phyloP scores from a whole-genome alignment of 1,140 invertebrate genomes.

The Magallana angulata region DNA sequence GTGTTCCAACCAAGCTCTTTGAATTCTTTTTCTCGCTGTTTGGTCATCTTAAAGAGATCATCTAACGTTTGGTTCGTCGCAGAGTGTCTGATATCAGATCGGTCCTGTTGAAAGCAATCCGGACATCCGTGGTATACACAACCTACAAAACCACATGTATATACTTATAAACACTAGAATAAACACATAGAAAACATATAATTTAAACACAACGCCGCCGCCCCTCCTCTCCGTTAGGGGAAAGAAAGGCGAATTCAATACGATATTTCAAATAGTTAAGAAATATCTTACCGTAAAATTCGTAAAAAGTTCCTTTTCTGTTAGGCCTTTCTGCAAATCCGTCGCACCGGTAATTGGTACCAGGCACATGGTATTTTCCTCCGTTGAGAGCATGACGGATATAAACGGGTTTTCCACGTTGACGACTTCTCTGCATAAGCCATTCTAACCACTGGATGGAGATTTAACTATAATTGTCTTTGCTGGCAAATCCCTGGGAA shows the following conservation, averaged over 20 bases:
- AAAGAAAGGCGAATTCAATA: conserved; percentile 30
- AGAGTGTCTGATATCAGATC: conserved; percentile 12
- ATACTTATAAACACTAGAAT: background rate
- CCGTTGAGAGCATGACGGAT: conserved; percentile 54
- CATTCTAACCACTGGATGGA: conserved; percentile 56
- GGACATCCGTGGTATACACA: conserved; percentile 46
- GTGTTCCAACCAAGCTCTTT: conserved; percentile 48
- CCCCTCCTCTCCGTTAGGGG: conserved; percentile 1
- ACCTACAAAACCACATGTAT: background rate
- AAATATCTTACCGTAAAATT: conserved; percentile 47
- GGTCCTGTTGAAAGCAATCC: conserved; percentile 26
- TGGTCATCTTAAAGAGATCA: conserved; percentile 33
- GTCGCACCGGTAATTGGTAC: conserved; percentile 47
- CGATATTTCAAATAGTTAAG: background rate
- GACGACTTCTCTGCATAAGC: conserved; percentile 41
- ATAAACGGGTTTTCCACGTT: background rate
- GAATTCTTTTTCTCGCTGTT: conserved; percentile 21
- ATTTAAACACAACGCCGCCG: conserved; percentile 23
- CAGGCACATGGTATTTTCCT: conserved; percentile 40
- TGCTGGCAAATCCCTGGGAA: conserved; percentile 39
- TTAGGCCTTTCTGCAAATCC: conserved; percentile 20
- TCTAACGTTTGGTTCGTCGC: conserved; percentile 35
- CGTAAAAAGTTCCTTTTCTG: conserved; percentile 42
- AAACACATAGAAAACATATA: background rate
- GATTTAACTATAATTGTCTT: conserved; percentile 43